phyloP scores from a whole-genome alignment of 1,140 invertebrate genomes.

The Antheraea mylitta region DNA sequence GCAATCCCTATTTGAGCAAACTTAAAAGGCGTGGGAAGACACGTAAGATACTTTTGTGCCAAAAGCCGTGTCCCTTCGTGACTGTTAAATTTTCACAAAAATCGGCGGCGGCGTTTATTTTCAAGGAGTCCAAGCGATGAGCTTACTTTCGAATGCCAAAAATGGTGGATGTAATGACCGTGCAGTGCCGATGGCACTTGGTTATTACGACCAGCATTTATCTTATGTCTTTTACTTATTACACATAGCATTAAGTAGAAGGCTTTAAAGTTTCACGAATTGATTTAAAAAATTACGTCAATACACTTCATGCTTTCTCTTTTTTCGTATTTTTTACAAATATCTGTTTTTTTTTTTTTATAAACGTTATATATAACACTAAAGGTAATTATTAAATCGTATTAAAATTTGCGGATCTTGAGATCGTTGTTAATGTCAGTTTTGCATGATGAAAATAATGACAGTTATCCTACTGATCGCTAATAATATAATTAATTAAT shows the following conservation, averaged over 20 bases:
- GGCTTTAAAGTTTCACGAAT: background rate
- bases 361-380: no score
- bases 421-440: no score
- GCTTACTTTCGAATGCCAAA: slow-evolving; percentile 34
- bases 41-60: slow-evolving; percentile 24
- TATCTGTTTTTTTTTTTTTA: no score
- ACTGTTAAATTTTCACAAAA: slow-evolving; percentile 30
- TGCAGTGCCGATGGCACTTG: slow-evolving; percentile 20
- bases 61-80: slow-evolving; percentile 21
- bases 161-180: slow-evolving; percentile 32
- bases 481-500: no score
- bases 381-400: no score
- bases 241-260: background rate
- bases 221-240: background rate
- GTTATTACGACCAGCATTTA: background rate
- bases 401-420: no score
- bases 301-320: background rate
- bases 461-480: no score
- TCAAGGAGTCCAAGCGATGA: slow-evolving; percentile 17
- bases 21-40: slow-evolving; percentile 19
- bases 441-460: no score
- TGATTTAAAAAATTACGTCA: background rate
- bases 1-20: background rate
- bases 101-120: slow-evolving; percentile 23
- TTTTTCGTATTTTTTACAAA: background rate